phyloP scores from a whole-genome alignment of 30 jellyfish, hydroid and myxozoan species.

The Nemopilema nomurai region DNA sequence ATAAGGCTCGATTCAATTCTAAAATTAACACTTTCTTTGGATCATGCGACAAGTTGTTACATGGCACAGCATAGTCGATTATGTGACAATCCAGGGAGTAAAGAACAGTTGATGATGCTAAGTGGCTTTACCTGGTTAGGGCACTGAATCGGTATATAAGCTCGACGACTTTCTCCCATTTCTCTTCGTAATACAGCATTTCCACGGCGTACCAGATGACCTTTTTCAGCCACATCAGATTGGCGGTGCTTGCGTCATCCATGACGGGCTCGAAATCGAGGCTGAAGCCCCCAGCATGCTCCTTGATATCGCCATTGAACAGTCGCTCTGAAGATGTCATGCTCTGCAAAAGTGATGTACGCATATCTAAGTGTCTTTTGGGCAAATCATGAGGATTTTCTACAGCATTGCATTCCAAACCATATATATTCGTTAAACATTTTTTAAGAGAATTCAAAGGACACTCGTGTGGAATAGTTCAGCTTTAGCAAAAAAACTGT shows the following conservation, averaged over 20 bases:
- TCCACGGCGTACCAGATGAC: conserved; percentile 84
- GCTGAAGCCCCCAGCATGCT: conserved; percentile 65
- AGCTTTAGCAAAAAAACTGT: too few species aligned
- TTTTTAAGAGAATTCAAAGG: too few species aligned
- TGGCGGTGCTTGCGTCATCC: conserved; percentile 47
- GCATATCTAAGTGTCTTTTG: too few species aligned
- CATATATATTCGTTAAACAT: too few species aligned
- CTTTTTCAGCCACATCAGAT: conserved; percentile 62
- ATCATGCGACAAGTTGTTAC: too few species aligned
- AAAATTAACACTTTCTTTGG: too few species aligned
- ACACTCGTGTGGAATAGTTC: too few species aligned
- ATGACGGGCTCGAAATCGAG: conserved; percentile 52
- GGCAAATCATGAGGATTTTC: too few species aligned
- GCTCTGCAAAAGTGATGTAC: conserved; percentile 5
- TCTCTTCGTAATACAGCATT: conserved; percentile 75
- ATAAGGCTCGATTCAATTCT: too few species aligned
- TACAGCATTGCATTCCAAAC: too few species aligned
- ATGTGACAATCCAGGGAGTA: too few species aligned
- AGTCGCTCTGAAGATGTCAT: conserved; percentile 7
- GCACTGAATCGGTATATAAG: conserved; percentile 66
- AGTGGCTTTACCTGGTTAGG: conserved; percentile 60
- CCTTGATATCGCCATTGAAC: conserved; percentile 20
- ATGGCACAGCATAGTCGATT: too few species aligned
- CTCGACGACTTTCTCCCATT: conserved; percentile 79
- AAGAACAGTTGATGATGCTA: neutral